Conservation (phyloP, 1,140 invertebrate genomes). For the Diuraphis noxia region DNA sequence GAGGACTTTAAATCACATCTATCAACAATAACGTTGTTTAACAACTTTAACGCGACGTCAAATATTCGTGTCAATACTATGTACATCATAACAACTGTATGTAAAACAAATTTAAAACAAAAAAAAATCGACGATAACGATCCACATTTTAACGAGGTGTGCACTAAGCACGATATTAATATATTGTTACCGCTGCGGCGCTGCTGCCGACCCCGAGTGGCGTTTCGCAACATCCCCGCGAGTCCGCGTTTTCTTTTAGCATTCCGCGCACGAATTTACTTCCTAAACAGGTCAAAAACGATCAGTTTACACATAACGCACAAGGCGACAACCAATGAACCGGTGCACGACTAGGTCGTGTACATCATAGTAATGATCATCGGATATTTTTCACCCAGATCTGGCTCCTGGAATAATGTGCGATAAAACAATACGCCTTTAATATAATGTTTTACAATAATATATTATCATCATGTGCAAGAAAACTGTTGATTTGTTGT, state of each 20-base stretch:
- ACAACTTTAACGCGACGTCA: too few species aligned
- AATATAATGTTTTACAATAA: too few species aligned
- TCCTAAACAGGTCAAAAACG: conserved; percentile 45
- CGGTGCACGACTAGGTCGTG: neutral
- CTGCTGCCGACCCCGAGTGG: neutral
- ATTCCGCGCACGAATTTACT: conserved; percentile 26
- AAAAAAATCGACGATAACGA: neutral
- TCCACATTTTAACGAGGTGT: neutral
- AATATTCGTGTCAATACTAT: neutral
- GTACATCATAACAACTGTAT: neutral
- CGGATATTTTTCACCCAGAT: neutral
- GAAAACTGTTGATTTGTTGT: too few species aligned
- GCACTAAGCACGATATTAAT: neutral
- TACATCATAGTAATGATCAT: neutral
- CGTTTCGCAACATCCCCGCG: conserved; percentile 29
- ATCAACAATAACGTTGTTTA: too few species aligned
- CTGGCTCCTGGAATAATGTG: neutral
- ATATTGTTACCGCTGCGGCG: neutral
- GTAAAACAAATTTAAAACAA: neutral
- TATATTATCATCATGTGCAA: neutral
- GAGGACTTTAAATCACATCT: too few species aligned
- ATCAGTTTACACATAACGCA: neutral
- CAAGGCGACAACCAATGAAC: neutral
- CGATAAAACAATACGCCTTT: neutral
- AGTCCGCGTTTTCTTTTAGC: neutral